Conservation (phyloP, 2,888 invertebrate species). For the Lottia gigantea region DNA sequence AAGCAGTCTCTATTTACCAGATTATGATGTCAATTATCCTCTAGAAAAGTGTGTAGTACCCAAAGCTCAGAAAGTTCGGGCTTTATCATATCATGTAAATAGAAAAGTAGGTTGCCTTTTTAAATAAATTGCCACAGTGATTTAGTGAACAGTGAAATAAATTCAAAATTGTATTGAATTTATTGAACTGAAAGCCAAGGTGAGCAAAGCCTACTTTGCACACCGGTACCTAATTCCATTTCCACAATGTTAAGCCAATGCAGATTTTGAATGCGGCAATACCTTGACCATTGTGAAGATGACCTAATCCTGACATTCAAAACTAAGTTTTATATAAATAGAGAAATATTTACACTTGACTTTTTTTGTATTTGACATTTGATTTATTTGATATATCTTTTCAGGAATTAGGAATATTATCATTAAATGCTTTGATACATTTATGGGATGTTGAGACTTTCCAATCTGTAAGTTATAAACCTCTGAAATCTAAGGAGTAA, state of each 20-base stretch:
- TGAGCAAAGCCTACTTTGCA: too few species aligned
- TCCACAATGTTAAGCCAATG: too few species aligned
- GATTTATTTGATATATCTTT: conserved; percentile 24
- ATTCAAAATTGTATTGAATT: too few species aligned
- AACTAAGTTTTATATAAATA: too few species aligned
- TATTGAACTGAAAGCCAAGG: too few species aligned
- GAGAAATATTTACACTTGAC: too few species aligned
- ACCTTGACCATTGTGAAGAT: too few species aligned
- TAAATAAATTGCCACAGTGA: neutral
- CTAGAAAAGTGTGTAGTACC: conserved; percentile 67
- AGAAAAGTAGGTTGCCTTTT: conserved; percentile 72
- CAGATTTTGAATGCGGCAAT: too few species aligned
- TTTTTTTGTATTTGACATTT: too few species aligned
- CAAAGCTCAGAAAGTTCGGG: conserved; percentile 82
- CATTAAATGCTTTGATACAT: conserved; percentile 93
- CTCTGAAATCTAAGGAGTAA: neutral
- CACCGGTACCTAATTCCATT: too few species aligned
- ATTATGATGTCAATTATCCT: conserved; percentile 56
- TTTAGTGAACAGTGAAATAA: neutral
- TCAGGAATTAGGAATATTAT: conserved; percentile 88
- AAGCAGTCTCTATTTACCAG: conserved; percentile 48
- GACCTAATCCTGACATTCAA: too few species aligned
- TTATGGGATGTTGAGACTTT: conserved; percentile 92
- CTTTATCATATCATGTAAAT: conserved; percentile 86
- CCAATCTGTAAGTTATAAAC: conserved; percentile 73